Evolutionary conservation across 2,888 invertebrate species (phyloP).

Genomic region (Cerceris ruficornis): DNA sequence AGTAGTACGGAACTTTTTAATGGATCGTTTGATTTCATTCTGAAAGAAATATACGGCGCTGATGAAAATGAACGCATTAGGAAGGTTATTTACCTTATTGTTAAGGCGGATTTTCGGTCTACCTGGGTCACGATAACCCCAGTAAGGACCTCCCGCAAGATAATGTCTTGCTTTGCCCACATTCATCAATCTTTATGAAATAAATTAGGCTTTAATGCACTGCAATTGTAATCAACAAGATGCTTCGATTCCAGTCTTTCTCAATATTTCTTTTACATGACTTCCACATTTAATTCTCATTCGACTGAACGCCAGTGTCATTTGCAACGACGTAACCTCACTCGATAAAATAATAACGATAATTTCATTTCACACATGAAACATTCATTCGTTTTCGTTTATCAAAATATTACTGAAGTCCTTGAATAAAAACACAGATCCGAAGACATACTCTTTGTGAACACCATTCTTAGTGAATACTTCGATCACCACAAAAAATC

Average conservation of each 20-base stretch:
- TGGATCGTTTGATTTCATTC: no score
- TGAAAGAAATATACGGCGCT: not conserved
- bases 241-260: conserved; percentile 14
- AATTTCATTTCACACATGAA: conserved; percentile 39
- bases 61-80: not conserved
- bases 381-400: conserved; percentile 13
- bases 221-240: conserved; percentile 28
- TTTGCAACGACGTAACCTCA: conserved; percentile 54
- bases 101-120: conserved; percentile 57
- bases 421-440: conserved; percentile 22
- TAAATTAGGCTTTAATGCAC: conserved; percentile 1
- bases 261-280: conserved; percentile 43
- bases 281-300: conserved; percentile 28
- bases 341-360: conserved; percentile 15
- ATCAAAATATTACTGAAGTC: conserved; percentile 5
- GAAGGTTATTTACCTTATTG: conserved; percentile 53
- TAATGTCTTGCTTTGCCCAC: conserved; percentile 43
- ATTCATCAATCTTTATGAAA: conserved; percentile 48
- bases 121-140: conserved; percentile 51
- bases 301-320: conserved; percentile 53
- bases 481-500: conserved; percentile 22
- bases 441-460: conserved; percentile 28
- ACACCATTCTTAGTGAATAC: not conserved
- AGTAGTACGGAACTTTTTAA: no score
- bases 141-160: conserved; percentile 48